Percentiles rank a stretch among this genome's conserved stretches.
phyloP scores from a whole-genome alignment of 2,797 vertebrate species.

The Cottoperca gobio region DNA sequence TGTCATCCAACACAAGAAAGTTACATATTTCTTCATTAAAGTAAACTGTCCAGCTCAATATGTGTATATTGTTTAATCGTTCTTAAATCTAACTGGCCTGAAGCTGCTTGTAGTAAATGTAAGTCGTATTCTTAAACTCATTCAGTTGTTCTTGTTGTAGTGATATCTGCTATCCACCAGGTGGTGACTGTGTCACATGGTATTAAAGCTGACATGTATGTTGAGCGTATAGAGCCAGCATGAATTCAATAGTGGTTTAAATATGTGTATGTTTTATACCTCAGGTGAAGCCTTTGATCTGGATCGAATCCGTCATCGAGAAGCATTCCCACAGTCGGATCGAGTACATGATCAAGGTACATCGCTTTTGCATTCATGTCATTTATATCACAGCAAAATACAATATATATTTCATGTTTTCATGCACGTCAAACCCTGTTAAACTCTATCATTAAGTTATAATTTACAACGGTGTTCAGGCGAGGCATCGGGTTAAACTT shows the following conservation, averaged over 20 bases:
- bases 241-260: neutral
- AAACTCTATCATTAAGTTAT: neutral
- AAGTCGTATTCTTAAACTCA: neutral
- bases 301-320: conserved; percentile 99
- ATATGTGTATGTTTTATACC: conserved; percentile 21
- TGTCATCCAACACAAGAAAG: conserved; percentile 1
- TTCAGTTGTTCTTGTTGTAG: conserved; percentile 23
- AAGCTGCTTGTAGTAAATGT: too few relatives aligned
- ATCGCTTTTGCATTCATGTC: conserved; percentile 23
- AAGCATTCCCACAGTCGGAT: conserved; percentile 99
- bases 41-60: neutral
- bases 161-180: conserved; percentile 45
- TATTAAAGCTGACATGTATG: neutral
- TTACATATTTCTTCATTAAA: neutral
- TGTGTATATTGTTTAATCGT: too few relatives aligned
- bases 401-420: conserved; percentile 1
- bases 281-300: conserved; percentile 97
- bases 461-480: conserved; percentile 2
- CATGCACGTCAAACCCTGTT: neutral
- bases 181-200: conserved; percentile 47
- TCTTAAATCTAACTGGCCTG: too few relatives aligned
- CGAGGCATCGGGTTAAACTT: conserved; percentile 20
- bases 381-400: neutral
- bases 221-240: neutral
- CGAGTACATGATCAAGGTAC: conserved; percentile 99